phyloP scores from a whole-genome alignment of 2,113 vertebrate genomes.

The Mus musculus region DNA sequence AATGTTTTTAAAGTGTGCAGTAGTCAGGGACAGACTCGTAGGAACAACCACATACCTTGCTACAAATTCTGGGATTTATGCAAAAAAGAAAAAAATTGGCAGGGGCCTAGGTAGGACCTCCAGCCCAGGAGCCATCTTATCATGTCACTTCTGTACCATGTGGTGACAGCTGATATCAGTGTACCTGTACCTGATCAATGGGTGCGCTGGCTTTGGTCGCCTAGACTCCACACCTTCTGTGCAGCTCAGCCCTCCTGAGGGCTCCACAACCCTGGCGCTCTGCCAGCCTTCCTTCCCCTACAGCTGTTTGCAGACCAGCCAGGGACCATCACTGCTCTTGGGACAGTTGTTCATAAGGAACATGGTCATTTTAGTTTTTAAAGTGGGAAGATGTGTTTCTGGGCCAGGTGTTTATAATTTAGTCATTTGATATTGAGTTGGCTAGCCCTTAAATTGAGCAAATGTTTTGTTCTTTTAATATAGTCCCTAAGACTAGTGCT shows the following conservation, averaged over 20 bases:
- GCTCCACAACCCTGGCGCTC: not conserved
- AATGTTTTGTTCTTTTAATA: not conserved
- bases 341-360: not conserved
- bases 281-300: not conserved
- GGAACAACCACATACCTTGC: not conserved
- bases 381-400: not conserved
- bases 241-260: too few species aligned
- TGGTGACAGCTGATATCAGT: too few species aligned
- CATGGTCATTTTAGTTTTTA: not conserved
- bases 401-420: not conserved
- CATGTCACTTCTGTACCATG: not conserved
- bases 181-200: too few species aligned
- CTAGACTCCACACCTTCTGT: not conserved
- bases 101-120: not conserved
- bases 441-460: not conserved
- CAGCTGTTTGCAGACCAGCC: not conserved
- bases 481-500: not conserved
- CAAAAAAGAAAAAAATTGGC: not conserved
- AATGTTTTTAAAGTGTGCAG: slow-evolving; percentile 5
- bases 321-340: not conserved
- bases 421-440: not conserved
- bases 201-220: not conserved
- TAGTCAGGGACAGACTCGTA: not conserved
- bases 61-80: not conserved
- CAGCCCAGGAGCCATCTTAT: not conserved